A percentile compares a stretch with the other conserved stretches of the same genome.
Evolutionary conservation across 92 coral and sea anemone species (phyloP).

Genomic region (Ricordea florida): DNA sequence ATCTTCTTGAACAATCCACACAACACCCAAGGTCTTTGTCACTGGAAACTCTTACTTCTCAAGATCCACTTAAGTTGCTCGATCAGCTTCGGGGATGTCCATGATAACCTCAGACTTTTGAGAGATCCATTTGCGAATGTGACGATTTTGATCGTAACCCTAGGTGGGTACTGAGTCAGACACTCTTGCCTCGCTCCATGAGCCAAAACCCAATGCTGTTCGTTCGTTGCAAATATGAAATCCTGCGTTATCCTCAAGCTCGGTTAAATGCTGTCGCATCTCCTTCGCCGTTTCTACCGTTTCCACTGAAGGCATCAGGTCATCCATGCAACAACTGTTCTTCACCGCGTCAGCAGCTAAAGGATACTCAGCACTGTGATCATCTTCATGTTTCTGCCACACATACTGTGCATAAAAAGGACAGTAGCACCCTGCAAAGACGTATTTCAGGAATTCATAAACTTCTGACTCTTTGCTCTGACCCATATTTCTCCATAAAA

Average conservation of each 20-base stretch:
- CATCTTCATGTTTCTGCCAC: too few relatives aligned
- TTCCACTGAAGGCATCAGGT: too few relatives aligned
- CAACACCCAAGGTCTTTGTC: slow-evolving; percentile 34
- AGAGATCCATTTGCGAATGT: too few relatives aligned
- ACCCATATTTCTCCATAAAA: too few relatives aligned
- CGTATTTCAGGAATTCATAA: too few relatives aligned
- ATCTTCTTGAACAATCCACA: slow-evolving; percentile 48
- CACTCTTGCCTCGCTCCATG: slow-evolving; percentile 41
- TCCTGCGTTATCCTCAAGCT: slow-evolving; percentile 50
- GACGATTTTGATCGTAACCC: too few relatives aligned
- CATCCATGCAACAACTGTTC: too few relatives aligned
- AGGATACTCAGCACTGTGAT: slow-evolving; percentile 13
- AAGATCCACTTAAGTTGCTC: slow-evolving; percentile 34
- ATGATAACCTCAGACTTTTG: slow-evolving; percentile 19
- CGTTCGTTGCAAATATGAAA: too few relatives aligned
- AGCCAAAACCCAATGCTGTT: too few relatives aligned
- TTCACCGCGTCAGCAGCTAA: slow-evolving; percentile 14
- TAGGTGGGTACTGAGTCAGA: slow-evolving; percentile 38
- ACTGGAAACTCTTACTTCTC: slow-evolving; percentile 22
- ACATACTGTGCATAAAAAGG: slow-evolving; percentile 45
- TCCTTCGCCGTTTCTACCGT: too few relatives aligned
- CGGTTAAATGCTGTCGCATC: slow-evolving; percentile 34
- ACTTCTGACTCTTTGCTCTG: not conserved
- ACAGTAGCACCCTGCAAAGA: slow-evolving; percentile 18
- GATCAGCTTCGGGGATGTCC: slow-evolving; percentile 5